Evolutionary conservation across 2,888 invertebrate genomes (phyloP).

Genomic region (Penaeus monodon): DNA sequence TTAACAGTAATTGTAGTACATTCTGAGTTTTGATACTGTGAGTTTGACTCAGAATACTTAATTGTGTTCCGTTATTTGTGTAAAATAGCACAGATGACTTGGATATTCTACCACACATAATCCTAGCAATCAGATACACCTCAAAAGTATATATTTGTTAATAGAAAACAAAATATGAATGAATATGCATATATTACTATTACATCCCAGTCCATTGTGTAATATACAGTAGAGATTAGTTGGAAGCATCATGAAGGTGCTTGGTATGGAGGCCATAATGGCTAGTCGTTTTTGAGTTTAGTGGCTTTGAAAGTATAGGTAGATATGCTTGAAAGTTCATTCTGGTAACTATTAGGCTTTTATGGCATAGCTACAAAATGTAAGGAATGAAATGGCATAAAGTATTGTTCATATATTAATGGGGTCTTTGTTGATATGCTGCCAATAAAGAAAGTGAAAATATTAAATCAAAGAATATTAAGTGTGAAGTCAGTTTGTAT

Average conservation of each 20-base stretch:
- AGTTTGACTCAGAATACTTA: background rate
- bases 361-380: too few species aligned
- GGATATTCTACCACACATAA: background rate
- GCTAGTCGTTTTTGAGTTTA: constrained; percentile 44
- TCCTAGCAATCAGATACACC: background rate
- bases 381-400: too few species aligned
- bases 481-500: constrained; percentile 37
- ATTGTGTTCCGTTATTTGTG: background rate
- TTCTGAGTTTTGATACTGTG: constrained; percentile 10
- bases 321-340: background rate
- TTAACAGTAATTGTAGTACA: constrained; percentile 12
- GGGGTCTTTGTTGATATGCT: constrained; percentile 23
- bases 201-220: constrained; percentile 37
- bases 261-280: constrained; percentile 37
- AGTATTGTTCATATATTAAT: background rate
- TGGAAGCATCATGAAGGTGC: constrained; percentile 48
- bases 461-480: constrained; percentile 38
- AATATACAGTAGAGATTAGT: background rate
- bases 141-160: background rate
- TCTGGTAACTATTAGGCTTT: background rate
- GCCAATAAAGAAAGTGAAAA: constrained; percentile 21
- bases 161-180: background rate
- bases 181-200: constrained; percentile 24
- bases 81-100: background rate
- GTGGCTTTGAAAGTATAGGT: constrained; percentile 11